phyloP scores from a whole-genome alignment of 1,140 invertebrate species.

The Tribolium castaneum region DNA sequence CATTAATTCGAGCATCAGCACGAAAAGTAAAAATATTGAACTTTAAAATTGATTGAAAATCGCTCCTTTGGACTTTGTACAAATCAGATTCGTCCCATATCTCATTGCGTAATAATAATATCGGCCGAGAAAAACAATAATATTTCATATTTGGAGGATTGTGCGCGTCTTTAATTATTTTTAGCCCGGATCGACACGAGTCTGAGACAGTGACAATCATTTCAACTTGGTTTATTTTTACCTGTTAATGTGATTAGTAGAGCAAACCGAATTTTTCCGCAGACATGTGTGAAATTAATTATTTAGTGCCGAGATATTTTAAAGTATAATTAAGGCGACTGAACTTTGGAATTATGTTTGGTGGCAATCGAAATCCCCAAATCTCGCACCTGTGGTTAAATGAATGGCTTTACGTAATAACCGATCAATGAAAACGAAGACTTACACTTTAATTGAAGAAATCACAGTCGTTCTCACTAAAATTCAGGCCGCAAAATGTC shows the following conservation, averaged over 20 bases:
- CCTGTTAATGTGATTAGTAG: neutral
- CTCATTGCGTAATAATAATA: neutral
- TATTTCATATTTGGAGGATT: neutral
- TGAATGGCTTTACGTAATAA: neutral
- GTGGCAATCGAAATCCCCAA: neutral
- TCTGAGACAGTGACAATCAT: neutral
- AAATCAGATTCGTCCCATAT: neutral
- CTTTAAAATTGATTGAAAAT: neutral
- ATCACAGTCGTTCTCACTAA: neutral
- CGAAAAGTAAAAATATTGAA: neutral
- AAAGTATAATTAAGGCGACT: neutral
- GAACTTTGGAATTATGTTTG: neutral
- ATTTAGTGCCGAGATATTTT: neutral
- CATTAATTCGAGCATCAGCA: neutral
- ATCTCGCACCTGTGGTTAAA: neutral
- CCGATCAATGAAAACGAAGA: neutral
- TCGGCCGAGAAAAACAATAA: slow-evolving; percentile 10
- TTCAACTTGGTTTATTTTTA: neutral
- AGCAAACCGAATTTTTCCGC: neutral
- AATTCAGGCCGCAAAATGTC: neutral
- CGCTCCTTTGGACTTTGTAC: slow-evolving; percentile 19
- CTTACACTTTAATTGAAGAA: neutral
- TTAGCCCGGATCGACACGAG: neutral
- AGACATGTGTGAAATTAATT: too few relatives aligned
- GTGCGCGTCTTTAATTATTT: neutral